These are phyloP conservation scores for Leptopterna dolabrata DNA, from an alignment of 2,888 invertebrate genomes.

Conservation along the genomic window DNA sequence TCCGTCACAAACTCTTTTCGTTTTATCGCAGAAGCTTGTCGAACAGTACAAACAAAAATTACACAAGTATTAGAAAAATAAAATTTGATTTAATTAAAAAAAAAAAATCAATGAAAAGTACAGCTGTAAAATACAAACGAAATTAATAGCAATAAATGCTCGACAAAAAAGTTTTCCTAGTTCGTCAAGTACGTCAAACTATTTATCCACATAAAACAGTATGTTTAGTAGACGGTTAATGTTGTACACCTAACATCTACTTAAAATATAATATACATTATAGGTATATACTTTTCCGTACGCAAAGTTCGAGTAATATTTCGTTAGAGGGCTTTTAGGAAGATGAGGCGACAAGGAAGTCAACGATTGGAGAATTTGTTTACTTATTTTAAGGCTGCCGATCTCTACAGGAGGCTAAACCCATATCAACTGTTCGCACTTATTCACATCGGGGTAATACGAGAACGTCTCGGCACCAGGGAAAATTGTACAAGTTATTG, in stretches of 20 bases:
- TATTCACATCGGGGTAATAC: too few species aligned
- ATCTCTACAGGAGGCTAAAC: background rate
- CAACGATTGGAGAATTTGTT: background rate
- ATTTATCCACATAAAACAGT: background rate
- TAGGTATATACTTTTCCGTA: background rate
- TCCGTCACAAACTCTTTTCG: constrained; percentile 15
- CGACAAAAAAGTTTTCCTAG: background rate
- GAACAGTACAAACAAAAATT: background rate
- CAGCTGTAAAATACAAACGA: background rate
- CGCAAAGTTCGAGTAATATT: background rate
- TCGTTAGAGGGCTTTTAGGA: background rate
- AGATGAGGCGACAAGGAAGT: background rate
- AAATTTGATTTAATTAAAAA: constrained; percentile 1
- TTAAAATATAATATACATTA: background rate
- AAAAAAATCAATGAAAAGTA: background rate
- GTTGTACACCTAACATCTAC: constrained; percentile 12
- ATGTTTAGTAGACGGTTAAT: constrained; percentile 8
- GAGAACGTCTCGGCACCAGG: too few species aligned
- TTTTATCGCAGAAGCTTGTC: constrained; percentile 21
- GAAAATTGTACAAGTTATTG: too few species aligned
- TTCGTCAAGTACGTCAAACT: background rate
- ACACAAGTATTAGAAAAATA: background rate
- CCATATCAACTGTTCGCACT: background rate
- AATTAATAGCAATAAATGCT: constrained; percentile 21
- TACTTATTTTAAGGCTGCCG: background rate